Base-by-base conservation (phyloP, 2,797 vertebrate species). In the Aplochiton taeniatus region DNA sequence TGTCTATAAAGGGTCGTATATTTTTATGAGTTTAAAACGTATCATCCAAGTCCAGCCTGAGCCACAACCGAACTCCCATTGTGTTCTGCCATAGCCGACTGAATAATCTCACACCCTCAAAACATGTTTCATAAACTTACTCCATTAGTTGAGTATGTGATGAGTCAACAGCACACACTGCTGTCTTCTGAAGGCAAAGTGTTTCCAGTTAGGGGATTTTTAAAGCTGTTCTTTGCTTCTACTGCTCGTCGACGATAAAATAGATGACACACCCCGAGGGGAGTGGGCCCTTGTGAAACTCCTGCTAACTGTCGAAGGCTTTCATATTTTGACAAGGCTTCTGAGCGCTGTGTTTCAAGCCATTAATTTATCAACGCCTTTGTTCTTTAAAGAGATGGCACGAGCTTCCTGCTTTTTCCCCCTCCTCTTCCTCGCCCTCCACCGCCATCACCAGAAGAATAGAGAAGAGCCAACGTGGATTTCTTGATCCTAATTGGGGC, bases 321-420 rank as follows among this genome's bases (percentile, higher is more conserved):
- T 78, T 84, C 85, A 81, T 83, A 80, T 85, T 87, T 86, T 82
- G 80, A 85, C 78, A 83, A 81, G 72, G 69, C 51, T 69, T 78
- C 74, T 73, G 63, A 42, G 58, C 59, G 56, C 61, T 61, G 57
- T 67, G 70, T 82, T 87, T 81, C 70, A 78, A 79, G 72, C 63
- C 70, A 81, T 85, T 82, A 68, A 83, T 82, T 83, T 74, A 82
- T 72, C 65, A 44, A 65, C 44, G 72, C 65, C 78, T 80, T 78
- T 76, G 72, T 75, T 86, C 79, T 83, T 79, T 73, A 63, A 82
- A 75, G 63, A 69, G 66, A 72, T 45, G 62, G 66, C 78, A 55
- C 61, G 64, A 66, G 51, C 72, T 56, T 70, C 66, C 51, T 18
- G 45, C 63, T 45, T 68, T 55, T 61, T 76, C 52, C 66, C 51